These are phyloP conservation scores for Mirounga angustirostris DNA, from an alignment of 2,113 vertebrate species.

Conservation along the genomic window DNA sequence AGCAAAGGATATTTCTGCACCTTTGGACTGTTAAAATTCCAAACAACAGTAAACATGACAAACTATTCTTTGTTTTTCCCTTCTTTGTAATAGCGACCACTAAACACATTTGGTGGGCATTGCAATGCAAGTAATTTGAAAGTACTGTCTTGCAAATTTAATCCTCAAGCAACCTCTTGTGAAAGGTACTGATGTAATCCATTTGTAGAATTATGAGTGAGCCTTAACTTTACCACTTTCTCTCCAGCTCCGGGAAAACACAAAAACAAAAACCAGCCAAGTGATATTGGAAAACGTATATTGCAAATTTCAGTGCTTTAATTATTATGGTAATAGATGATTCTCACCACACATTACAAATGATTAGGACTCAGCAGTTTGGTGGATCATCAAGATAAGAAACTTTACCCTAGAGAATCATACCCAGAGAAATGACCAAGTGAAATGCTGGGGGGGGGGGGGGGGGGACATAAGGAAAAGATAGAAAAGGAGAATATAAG, in stretches of 20 bases:
- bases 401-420: not conserved
- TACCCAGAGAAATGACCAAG: not conserved
- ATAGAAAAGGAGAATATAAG: not conserved
- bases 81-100: not conserved
- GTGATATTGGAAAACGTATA: not conserved
- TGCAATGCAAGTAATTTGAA: not conserved
- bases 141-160: not conserved
- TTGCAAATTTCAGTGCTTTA: not conserved
- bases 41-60: not conserved
- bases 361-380: not conserved
- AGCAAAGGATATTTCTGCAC: not conserved
- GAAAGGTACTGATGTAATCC: not conserved
- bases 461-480: not conserved
- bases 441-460: not conserved
- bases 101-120: accelerated
- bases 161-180: not conserved
- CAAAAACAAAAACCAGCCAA: not conserved
- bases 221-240: not conserved
- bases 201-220: not conserved
- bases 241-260: not conserved
- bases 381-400: not conserved
- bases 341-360: not conserved
- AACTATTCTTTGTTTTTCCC: not conserved
- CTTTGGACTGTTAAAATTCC: not conserved
- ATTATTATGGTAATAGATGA: not conserved